Evolutionary conservation across 1,140 invertebrate species (phyloP), one percentile per base, ranked within the genome.

Genomic region (Cydia strobilella): DNA sequence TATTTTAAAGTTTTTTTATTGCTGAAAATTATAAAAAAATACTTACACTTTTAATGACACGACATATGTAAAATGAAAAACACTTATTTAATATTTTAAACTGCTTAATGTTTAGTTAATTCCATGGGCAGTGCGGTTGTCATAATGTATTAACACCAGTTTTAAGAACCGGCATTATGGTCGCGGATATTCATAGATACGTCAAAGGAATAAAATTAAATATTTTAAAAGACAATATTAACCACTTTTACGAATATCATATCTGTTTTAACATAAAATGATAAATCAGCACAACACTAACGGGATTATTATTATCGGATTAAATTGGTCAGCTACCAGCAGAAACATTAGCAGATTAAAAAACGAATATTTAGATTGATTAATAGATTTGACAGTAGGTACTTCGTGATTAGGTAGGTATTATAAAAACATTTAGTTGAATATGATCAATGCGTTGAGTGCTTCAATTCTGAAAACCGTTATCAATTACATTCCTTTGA

Each of bases 11-110:
- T 10, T 35, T 1, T 69, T 45, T 69, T 69, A 69, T 69, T 69
- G 27, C 3, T 69, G 15, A 69, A 69, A 69, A 69, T 69, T 15
- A 35, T 69, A 15, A 39, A 69, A 69, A 69, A 35, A n/a, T n/a
- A 39, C 35, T 10, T n/a, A 51, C 48, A 51, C 18, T 59, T 0
- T 39, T 27, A 66, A 27, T 31, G 25, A 31, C 4, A 69, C 18
- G 15, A 20, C 31, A 18, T 35, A 69, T 18, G 27, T 7, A 69
- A 15, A n/a, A 65, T 15, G 23, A 31, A 12, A 31, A 65, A 13
- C 25, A 65, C 25, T 65, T 65, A 65, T 31, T 31, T 15, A 31
- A 31, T 65, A 59, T 4, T 51, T 51, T 18, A 51, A n/a, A 51
- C 48, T 51, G 23, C 20, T 20, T 59, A 51, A 59, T 59, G 3